Base-by-base conservation (phyloP, 1,140 invertebrate genomes). In the Sarcophaga peregrina region DNA sequence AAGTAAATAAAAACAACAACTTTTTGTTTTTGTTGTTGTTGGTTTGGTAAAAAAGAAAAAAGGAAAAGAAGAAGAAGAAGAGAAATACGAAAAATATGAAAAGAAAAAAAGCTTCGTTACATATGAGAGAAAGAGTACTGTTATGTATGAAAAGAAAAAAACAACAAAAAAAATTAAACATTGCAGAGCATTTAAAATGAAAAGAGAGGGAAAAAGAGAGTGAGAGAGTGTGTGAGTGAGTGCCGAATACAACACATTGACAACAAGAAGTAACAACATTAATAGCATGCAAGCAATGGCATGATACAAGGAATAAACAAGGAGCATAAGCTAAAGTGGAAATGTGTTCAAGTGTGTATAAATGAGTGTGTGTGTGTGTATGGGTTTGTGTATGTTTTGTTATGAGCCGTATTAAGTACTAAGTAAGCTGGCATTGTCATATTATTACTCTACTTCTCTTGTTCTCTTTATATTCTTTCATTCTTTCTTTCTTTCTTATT, bases 1-100 rank as follows among this genome's bases (percentile, higher is more conserved):
- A 58, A n/a, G 54, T 58, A 58, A 58, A 58, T 58, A 58, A 58
- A 58, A 58, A 58, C 54, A 58, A 58, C 54, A 58, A 58, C 13
- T 15, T n/a, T 58, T 58, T 58, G 10, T 54, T 54, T 54, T 54
- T 54, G 10, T 54, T 15, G 10, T 58, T 11, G 54, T 58, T 58
- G 15, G 25, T 37, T 37, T 37, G 25, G 25, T 37, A 2, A 2
- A 37, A 37, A 2, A 37, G 4, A 37, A 37, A 2, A 37, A 37
- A 37, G 25, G 4, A 37, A 37, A 37, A 37, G 25, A 4, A 37
- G 4, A 37, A 37, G 25, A 37, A 37, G 1, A 37, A 37, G 25
- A 37, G 25, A 37, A 37, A 37, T 37, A 37, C 4, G 25, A 37
- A 37, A n/a, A n/a, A n/a, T n/a, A n/a, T n/a, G n/a, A n/a, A n/a